Percentiles rank a stretch among this genome's conserved stretches.
Evolutionary conservation across 2,113 vertebrate genomes (phyloP).

Genomic region (Ceuthmochares aereus): DNA sequence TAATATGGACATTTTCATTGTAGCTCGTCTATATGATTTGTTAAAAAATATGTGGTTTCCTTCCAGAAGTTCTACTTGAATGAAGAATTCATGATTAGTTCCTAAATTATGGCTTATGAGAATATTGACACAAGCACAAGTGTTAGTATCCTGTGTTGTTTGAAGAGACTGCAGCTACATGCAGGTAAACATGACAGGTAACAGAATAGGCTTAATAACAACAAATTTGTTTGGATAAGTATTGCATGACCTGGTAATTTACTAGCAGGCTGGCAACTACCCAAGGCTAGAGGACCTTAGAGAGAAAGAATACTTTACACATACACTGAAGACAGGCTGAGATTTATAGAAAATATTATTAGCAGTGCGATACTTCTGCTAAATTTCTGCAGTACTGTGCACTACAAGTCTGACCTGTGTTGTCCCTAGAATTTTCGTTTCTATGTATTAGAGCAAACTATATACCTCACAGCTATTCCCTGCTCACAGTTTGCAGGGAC

Average conservation of each 20-base stretch:
- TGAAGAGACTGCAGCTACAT: not conserved
- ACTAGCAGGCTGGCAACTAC: not conserved
- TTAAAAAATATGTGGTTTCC: not conserved
- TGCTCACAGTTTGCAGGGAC: not conserved
- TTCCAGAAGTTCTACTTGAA: not conserved
- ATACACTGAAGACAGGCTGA: not conserved
- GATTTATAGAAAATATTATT: not conserved
- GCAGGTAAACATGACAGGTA: not conserved
- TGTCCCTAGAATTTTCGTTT: not conserved
- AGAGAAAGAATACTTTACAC: not conserved
- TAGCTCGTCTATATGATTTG: not conserved
- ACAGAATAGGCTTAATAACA: not conserved
- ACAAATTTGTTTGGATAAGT: slow-evolving; percentile 25
- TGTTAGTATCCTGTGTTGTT: not conserved
- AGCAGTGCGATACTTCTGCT: not conserved
- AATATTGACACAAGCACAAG: not conserved
- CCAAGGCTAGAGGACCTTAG: not conserved
- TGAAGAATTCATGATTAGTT: not conserved
- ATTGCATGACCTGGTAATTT: slow-evolving; percentile 5
- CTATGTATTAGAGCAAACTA: not conserved
- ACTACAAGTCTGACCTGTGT: not conserved
- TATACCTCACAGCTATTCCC: not conserved
- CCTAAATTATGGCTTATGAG: not conserved
- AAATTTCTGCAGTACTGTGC: not conserved
- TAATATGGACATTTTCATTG: not conserved